Evolutionary conservation across 2,113 vertebrate genomes (phyloP).

Genomic region (Podocnemis expansa): DNA sequence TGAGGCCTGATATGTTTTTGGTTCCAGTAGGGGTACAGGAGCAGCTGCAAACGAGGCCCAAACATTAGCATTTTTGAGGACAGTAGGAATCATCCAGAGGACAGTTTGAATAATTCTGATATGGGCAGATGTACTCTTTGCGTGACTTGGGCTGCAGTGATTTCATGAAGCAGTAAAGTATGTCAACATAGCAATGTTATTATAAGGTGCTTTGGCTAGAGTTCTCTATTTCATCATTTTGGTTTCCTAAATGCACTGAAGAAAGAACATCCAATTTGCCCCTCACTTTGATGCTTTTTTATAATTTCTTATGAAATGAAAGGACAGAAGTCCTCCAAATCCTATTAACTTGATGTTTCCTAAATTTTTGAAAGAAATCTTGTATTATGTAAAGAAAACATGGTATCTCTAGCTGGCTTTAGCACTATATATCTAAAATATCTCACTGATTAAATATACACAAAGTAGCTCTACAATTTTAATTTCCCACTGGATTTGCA

Average conservation of each 20-base stretch:
- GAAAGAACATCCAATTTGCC: neutral
- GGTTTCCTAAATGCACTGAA: neutral
- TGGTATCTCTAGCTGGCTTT: conserved; percentile 23
- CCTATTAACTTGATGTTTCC: conserved; percentile 51
- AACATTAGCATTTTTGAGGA: neutral
- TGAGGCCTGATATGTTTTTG: too few species aligned
- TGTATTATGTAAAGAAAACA: conserved; percentile 29
- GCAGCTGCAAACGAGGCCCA: fast-evolving
- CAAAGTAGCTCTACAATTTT: neutral
- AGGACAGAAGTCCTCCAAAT: conserved; percentile 16
- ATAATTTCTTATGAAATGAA: conserved; percentile 23
- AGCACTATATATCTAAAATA: conserved; percentile 14
- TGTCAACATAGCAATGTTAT: neutral
- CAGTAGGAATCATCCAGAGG: neutral
- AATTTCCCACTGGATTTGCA: conserved; percentile 45
- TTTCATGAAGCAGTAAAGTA: neutral
- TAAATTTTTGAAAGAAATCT: conserved; percentile 26
- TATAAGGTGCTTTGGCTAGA: neutral
- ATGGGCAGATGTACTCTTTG: neutral
- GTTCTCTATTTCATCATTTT: neutral
- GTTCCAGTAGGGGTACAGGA: neutral
- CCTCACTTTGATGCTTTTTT: neutral
- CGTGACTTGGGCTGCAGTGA: neutral
- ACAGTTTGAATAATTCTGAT: neutral
- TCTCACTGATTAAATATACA: conserved; percentile 31